Evolutionary conservation across 1,140 invertebrate genomes (phyloP).

Genomic region (Wiebesia pumilae): DNA sequence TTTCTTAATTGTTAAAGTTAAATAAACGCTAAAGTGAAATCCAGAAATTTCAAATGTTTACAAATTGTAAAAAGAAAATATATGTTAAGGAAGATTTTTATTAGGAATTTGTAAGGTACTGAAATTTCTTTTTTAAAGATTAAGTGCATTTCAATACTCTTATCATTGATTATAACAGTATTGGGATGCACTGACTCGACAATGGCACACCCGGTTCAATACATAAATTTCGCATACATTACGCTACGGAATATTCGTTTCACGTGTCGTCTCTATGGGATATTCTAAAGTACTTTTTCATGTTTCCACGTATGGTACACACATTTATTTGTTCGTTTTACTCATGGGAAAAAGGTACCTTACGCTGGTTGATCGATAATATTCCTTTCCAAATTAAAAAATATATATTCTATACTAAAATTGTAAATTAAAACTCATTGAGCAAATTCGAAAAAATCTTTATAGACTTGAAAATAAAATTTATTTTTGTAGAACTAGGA

Average conservation of each 20-base stretch:
- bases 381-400: slow-evolving; percentile 2
- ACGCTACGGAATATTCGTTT: slow-evolving; percentile 30
- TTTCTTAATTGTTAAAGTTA: too few species aligned
- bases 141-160: slow-evolving; percentile 6
- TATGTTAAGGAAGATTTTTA: too few species aligned
- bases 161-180: neutral
- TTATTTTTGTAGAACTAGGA: too few species aligned
- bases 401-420: neutral
- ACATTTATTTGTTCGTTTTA: slow-evolving; percentile 27
- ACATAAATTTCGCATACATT: slow-evolving; percentile 26
- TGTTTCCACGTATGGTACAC: slow-evolving; percentile 32
- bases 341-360: neutral
- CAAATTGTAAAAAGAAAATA: too few species aligned
- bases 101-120: too few species aligned
- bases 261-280: slow-evolving; percentile 41
- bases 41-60: too few species aligned
- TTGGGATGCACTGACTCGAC: neutral
- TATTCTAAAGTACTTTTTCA: slow-evolving; percentile 45
- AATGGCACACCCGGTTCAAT: neutral
- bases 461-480: too few species aligned
- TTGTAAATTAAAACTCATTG: neutral
- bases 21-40: too few species aligned
- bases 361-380: neutral
- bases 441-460: neutral
- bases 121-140: neutral